Percentiles rank a stretch among this genome's conserved stretches.
phyloP scores from a whole-genome alignment of 2,888 invertebrate genomes.

The Agonum fuliginosum region DNA sequence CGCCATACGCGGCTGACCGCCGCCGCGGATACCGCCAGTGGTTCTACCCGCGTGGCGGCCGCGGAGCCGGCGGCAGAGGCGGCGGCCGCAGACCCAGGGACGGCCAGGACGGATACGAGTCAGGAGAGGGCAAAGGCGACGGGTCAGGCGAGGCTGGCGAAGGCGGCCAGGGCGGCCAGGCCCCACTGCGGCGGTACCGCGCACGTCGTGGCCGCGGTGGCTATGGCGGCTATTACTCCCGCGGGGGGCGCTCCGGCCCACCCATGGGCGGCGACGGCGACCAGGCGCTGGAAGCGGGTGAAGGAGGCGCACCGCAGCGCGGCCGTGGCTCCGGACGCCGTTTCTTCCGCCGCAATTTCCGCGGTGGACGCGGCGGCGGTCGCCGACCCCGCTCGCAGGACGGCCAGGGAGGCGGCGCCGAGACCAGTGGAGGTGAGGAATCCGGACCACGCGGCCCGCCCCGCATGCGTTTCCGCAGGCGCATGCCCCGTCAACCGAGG shows the following conservation, averaged over 20 bases:
- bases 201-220: conserved; percentile 71
- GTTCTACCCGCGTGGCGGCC: conserved; percentile 78
- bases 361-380: conserved; percentile 79
- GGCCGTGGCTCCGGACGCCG: conserved; percentile 76
- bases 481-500: conserved; percentile 65
- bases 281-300: conserved; percentile 68
- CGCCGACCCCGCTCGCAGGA: conserved; percentile 76
- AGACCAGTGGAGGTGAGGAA: conserved; percentile 71
- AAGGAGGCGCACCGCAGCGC: conserved; percentile 72
- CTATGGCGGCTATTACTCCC: conserved; percentile 71
- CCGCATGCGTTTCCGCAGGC: conserved; percentile 73
- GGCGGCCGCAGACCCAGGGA: conserved; percentile 76
- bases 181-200: conserved; percentile 73
- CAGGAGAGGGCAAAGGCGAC: conserved; percentile 66
- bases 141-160: conserved; percentile 71
- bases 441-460: conserved; percentile 71
- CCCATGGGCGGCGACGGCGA: conserved; percentile 70
- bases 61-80: conserved; percentile 75
- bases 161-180: conserved; percentile 70
- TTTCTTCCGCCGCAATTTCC: conserved; percentile 77
- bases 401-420: conserved; percentile 71
- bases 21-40: conserved; percentile 83
- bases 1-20: conserved; percentile 96
- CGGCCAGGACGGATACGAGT: conserved; percentile 65
- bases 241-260: conserved; percentile 70